Conservation (phyloP, 2,113 vertebrate species). For the Chionis minor region DNA sequence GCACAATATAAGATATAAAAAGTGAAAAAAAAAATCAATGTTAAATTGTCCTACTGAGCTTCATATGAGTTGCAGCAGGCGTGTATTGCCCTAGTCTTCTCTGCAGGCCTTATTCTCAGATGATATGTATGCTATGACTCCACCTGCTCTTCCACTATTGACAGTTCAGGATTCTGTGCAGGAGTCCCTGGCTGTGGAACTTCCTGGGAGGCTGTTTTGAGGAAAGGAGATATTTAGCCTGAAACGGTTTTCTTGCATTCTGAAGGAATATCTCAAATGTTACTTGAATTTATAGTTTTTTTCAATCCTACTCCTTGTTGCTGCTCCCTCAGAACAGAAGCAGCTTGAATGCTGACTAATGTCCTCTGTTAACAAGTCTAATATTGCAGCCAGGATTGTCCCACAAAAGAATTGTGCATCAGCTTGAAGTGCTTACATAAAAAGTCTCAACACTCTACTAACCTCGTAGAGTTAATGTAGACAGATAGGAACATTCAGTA, state of each 20-base stretch:
- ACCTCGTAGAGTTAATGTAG: not conserved
- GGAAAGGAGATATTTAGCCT: not conserved
- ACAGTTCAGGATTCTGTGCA: not conserved
- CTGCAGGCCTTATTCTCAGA: not conserved
- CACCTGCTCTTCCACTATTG: not conserved
- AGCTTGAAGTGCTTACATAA: not conserved
- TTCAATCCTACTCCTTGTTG: not conserved
- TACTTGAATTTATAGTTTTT: not conserved
- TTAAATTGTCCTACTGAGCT: not conserved
- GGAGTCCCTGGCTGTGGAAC: not conserved
- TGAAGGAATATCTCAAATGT: not conserved
- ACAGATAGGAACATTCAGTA: not conserved
- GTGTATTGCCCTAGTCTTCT: not conserved
- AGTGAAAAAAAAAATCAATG: rapidly evolving
- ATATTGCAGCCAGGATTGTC: not conserved
- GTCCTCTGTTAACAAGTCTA: not conserved
- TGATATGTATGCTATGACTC: not conserved
- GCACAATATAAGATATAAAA: not conserved
- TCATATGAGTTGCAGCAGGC: not conserved
- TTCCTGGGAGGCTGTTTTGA: not conserved
- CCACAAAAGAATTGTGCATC: not conserved
- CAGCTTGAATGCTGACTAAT: not conserved
- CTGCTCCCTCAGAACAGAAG: not conserved
- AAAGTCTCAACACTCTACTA: not conserved
- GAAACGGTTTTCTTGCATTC: not conserved